A percentile compares a stretch with the other conserved stretches of the same genome.
Conservation (phyloP, 2,888 invertebrate species). For the Cancer borealis region DNA sequence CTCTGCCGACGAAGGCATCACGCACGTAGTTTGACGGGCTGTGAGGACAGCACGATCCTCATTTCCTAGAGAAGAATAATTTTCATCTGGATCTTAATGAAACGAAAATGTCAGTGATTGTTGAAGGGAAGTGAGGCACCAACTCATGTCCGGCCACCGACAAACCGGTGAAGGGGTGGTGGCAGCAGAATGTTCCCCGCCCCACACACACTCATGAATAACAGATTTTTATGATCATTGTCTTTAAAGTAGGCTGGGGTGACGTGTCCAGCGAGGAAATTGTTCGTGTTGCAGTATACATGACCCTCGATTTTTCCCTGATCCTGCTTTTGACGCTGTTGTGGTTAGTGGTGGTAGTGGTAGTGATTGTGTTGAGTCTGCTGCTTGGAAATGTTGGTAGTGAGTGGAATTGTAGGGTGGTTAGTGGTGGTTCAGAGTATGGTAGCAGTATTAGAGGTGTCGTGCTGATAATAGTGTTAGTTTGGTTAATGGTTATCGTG, state of each 20-base stretch:
- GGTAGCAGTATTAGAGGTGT: not conserved
- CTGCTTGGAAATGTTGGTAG: not conserved
- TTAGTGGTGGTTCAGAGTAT: not conserved
- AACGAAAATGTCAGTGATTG: not conserved
- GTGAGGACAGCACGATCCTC: not conserved
- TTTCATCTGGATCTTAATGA: not conserved
- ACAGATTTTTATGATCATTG: not conserved
- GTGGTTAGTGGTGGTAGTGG: not conserved
- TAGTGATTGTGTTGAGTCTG: not conserved
- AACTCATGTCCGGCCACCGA: not conserved
- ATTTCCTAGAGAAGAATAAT: not conserved
- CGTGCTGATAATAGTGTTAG: constrained; percentile 5
- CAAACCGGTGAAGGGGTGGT: not conserved
- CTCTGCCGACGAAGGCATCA: not conserved
- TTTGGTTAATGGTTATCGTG: not conserved
- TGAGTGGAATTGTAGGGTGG: not conserved
- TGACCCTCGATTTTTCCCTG: not conserved
- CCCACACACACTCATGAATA: not conserved
- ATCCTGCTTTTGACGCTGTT: not conserved
- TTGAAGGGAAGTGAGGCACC: not conserved
- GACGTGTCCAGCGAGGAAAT: not conserved
- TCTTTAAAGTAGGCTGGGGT: not conserved
- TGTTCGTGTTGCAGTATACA: not conserved
- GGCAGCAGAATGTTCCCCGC: not conserved
- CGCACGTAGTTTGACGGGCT: not conserved